A percentile compares a stretch with the other conserved stretches of the same genome.
phyloP scores from a whole-genome alignment of 2,113 vertebrate species.

The Corythoichthys intestinalis region DNA sequence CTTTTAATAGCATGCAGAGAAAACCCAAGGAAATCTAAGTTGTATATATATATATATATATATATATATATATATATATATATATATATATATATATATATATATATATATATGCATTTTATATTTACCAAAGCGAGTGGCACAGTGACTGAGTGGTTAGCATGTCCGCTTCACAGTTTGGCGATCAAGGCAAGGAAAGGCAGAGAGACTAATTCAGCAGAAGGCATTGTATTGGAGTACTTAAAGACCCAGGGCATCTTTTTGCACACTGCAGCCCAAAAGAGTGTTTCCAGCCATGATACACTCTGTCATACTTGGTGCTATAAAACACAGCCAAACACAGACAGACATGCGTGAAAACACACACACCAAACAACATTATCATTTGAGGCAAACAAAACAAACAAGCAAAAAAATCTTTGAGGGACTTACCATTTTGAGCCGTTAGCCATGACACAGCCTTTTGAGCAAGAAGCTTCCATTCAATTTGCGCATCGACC shows the following conservation, averaged over 20 bases:
- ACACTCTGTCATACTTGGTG: constrained; percentile 35
- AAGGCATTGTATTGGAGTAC: not conserved
- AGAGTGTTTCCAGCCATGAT: constrained; percentile 53
- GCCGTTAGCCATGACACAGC: constrained; percentile 68
- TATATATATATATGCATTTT: no score
- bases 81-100: no score
- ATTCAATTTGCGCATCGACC: constrained; percentile 61
- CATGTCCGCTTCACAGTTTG: no score
- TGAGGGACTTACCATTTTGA: constrained; percentile 54
- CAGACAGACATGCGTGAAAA: not conserved
- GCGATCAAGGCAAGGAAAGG: no score
- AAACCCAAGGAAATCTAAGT: no score
- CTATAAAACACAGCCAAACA: constrained; percentile 33
- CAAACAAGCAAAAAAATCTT: not conserved
- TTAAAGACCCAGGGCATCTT: constrained; percentile 42
- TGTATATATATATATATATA: no score
- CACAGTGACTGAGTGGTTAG: no score
- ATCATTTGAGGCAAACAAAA: not conserved
- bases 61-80: no score
- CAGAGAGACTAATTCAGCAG: not conserved
- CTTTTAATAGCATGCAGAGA: no score
- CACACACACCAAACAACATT: not conserved
- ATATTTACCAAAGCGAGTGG: no score
- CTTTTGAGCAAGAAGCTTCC: constrained; percentile 74
- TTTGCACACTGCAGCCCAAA: constrained; percentile 42